Conservation (phyloP, 1,140 invertebrate species). For the Stegodyphus mimosarum region DNA sequence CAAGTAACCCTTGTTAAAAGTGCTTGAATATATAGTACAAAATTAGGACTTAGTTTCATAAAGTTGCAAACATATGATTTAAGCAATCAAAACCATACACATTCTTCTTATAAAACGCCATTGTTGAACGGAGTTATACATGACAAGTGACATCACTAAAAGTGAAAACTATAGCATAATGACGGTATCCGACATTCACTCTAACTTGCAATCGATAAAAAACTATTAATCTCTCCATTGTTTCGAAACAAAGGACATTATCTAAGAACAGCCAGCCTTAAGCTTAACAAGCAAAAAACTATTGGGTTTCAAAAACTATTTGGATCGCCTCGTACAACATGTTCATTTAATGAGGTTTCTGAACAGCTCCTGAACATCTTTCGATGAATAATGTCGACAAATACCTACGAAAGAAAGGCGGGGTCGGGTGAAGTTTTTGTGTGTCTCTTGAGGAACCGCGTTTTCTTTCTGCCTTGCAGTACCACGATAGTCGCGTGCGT, state of each 20-base stretch:
- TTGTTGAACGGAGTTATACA: too few species aligned
- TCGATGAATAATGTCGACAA: constrained; percentile 40
- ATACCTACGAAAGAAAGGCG: constrained; percentile 27
- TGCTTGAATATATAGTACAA: too few species aligned
- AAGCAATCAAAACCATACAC: too few species aligned
- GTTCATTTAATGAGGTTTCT: constrained; percentile 40
- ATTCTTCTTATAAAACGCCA: too few species aligned
- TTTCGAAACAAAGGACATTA: not conserved
- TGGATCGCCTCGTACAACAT: constrained; percentile 21
- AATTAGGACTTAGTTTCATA: too few species aligned
- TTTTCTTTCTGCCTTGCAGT: not conserved
- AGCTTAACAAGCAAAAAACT: constrained; percentile 16
- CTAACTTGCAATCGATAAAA: not conserved
- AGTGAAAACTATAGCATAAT: too few species aligned
- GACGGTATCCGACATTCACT: too few species aligned
- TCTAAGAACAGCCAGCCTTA: not conserved
- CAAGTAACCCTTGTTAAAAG: too few species aligned
- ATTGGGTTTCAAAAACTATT: constrained; percentile 37
- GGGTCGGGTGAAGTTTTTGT: constrained; percentile 12
- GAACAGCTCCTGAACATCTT: constrained; percentile 3
- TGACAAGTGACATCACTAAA: too few species aligned
- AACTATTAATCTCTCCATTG: not conserved
- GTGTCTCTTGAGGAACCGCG: not conserved
- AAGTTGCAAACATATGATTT: too few species aligned
- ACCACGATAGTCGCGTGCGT: constrained; percentile 3